These are phyloP conservation scores for Sebastes glaucus DNA, from an alignment of 2,797 vertebrate species.

Conservation along the genomic window DNA sequence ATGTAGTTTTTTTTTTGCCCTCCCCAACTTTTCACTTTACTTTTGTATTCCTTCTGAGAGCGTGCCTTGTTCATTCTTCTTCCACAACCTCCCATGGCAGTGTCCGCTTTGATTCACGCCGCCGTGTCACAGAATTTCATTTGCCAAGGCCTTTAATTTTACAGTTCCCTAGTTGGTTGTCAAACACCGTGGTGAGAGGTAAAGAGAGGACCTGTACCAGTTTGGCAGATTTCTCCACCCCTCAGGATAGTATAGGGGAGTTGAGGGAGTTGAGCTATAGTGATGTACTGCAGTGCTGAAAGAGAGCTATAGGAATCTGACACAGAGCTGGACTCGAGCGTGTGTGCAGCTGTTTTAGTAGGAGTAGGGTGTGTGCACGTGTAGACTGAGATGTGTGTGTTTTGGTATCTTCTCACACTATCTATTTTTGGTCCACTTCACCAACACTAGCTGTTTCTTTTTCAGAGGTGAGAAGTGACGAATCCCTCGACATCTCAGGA, in stretches of 20 bases:
- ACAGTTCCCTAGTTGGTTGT: conserved; percentile 67
- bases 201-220: conserved; percentile 53
- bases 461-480: conserved; percentile 47
- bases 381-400: conserved; percentile 9
- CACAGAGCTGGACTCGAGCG: conserved; percentile 10
- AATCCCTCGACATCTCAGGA: conserved; percentile 59
- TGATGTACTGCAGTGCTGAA: conserved; percentile 67
- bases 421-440: conserved; percentile 53
- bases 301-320: conserved; percentile 59
- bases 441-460: conserved; percentile 39
- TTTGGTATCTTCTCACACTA: conserved; percentile 22
- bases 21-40: conserved; percentile 40
- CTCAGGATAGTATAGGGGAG: conserved; percentile 52
- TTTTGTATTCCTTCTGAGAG: conserved; percentile 41
- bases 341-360: conserved; percentile 14
- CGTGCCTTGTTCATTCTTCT: conserved; percentile 38
- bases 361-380: not conserved
- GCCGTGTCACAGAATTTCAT: conserved; percentile 69
- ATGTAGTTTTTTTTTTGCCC: not conserved
- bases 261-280: conserved; percentile 65
- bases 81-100: conserved; percentile 39
- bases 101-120: conserved; percentile 69
- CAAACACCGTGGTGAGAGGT: conserved; percentile 62
- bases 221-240: conserved; percentile 71
- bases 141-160: conserved; percentile 74